phyloP scores from a whole-genome alignment of 2,888 invertebrate species.

The Sclerodermus sp. region DNA sequence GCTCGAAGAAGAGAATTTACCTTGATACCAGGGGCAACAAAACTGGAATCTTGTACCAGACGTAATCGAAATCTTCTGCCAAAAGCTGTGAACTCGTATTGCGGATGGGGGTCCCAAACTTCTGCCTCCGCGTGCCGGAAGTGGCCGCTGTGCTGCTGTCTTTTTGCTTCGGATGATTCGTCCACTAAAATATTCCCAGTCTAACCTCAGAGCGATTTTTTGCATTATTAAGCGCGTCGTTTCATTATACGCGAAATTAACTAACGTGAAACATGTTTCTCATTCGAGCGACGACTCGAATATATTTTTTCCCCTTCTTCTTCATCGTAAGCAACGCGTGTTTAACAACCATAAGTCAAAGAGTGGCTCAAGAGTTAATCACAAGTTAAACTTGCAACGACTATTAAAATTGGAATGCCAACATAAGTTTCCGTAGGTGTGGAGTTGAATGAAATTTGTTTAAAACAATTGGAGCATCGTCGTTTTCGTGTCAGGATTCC shows the following conservation, averaged over 20 bases:
- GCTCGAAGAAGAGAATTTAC: constrained; percentile 47
- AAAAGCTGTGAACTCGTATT: constrained; percentile 70
- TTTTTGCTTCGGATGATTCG: constrained; percentile 31
- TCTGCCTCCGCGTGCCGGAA: constrained; percentile 65
- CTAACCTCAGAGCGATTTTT: not conserved
- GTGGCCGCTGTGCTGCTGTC: constrained; percentile 64
- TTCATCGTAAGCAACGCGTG: too few relatives aligned
- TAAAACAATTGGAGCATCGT: too few relatives aligned
- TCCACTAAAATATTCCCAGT: constrained; percentile 28
- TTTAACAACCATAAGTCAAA: too few relatives aligned
- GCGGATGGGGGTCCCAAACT: constrained; percentile 75
- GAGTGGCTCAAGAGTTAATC: too few relatives aligned
- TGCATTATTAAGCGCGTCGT: not conserved
- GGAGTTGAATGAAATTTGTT: too few relatives aligned
- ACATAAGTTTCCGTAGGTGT: too few relatives aligned
- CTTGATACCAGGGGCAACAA: constrained; percentile 62
- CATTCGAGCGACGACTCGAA: too few relatives aligned
- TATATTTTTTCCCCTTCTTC: too few relatives aligned
- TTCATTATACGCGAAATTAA: not conserved
- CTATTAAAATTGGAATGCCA: too few relatives aligned
- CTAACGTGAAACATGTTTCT: too few relatives aligned
- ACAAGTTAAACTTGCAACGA: too few relatives aligned
- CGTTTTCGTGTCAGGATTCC: too few relatives aligned
- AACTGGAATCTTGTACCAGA: constrained; percentile 61
- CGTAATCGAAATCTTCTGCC: constrained; percentile 62